These are phyloP conservation scores for Lophura nycthemera DNA, from an alignment of 2,113 vertebrate species.

Conservation along the genomic window DNA sequence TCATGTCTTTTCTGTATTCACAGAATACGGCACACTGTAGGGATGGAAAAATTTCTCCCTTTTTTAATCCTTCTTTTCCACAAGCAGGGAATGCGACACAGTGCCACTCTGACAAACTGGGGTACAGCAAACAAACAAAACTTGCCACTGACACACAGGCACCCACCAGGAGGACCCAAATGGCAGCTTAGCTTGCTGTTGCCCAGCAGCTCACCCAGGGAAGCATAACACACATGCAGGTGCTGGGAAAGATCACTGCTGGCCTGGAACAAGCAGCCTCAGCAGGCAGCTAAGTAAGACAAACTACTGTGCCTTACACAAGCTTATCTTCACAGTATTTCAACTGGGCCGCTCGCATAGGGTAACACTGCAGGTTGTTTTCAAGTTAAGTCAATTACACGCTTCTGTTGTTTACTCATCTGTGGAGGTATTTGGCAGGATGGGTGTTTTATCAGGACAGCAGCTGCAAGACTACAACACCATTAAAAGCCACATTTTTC, in stretches of 20 bases:
- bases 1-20: not conserved
- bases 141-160: not conserved
- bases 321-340: not conserved
- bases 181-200: not conserved
- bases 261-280: not conserved
- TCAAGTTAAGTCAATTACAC: not conserved
- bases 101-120: fast-evolving
- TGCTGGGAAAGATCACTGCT: fast-evolving
- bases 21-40: not conserved
- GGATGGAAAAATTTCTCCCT: not conserved
- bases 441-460: not conserved
- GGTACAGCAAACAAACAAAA: not conserved
- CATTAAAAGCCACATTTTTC: not conserved
- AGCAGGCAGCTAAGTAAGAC: not conserved
- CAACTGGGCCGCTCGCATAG: not conserved
- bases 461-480: not conserved
- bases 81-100: not conserved
- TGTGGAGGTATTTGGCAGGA: not conserved
- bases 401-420: not conserved
- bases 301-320: not conserved
- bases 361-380: not conserved
- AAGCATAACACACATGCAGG: not conserved
- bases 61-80: not conserved
- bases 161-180: not conserved
- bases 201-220: not conserved